Base-by-base conservation (phyloP, 2,797 vertebrate genomes). In the Chrysocyon brachyurus region DNA sequence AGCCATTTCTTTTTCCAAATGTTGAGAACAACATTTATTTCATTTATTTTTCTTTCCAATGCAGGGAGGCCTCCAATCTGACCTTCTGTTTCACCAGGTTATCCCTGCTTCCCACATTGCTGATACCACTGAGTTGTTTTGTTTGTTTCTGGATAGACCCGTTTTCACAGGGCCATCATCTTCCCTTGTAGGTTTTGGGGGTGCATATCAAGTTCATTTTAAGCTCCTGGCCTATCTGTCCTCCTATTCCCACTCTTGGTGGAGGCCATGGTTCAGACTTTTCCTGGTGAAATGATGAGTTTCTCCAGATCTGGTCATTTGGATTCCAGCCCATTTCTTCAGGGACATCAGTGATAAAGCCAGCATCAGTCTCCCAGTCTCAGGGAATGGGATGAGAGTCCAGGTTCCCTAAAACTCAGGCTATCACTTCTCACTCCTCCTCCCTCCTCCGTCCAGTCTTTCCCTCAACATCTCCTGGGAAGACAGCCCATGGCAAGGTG, bases 361-460 rank as follows among this genome's bases (percentile, higher is more conserved):
- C 63, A 72, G 54, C 4, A 10, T 46, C 46, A 46, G 22, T 3
- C 6, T 6, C 36, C 17, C 3, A 1, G 12, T 12, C 88, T 61
- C 78, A 5, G 56, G 22, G 28, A 31, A 66, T 33, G 73, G 57
- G 57, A 26, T 49, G 52, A 40, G 40, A 72, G 7, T 24, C 10
- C 28, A 10, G 17, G 16, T 64, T 46, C 54, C 33, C 68, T 83
- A 26, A 77, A 63, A 78, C 31, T 28, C 22, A 49, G 49, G 33
- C 49, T 9, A 19, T 63, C 6, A 12, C 46, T 12, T 72, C 7
- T 79, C 8, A 9, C 79, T 19, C 15, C 57, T 1, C 1, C 9
- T 12, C 12, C 1, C 15, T 28, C 64, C 31, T 5, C 12, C 1
- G 57, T n/a, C 33, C 33, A 2, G 4, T 9, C 33, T 26, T 24